Evolutionary conservation across 2,113 vertebrate genomes (phyloP).

Genomic region (Pandion haliaetus): DNA sequence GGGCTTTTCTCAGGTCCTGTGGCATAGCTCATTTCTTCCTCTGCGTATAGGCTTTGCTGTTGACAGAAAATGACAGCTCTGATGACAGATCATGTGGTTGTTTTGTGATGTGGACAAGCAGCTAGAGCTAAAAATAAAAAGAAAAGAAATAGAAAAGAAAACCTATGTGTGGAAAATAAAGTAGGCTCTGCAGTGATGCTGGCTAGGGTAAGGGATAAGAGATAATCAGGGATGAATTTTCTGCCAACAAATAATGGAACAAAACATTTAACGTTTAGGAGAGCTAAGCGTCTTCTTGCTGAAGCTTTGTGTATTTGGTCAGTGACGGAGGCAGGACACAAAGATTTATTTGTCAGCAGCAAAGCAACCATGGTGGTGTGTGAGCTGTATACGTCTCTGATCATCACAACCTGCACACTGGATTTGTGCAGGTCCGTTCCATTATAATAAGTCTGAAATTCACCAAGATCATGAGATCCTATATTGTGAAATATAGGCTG

Average conservation of each 20-base stretch:
- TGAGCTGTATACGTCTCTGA: not conserved
- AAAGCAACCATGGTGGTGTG: not conserved
- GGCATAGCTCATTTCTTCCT: not conserved
- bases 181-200: not conserved
- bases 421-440: not conserved
- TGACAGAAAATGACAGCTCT: conserved; percentile 46
- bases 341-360: not conserved
- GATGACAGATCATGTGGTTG: conserved; percentile 25
- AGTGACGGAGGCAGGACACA: not conserved
- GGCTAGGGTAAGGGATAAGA: not conserved
- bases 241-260: not conserved
- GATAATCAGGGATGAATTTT: not conserved
- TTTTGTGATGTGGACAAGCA: conserved; percentile 47
- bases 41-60: not conserved
- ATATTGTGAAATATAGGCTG: not conserved
- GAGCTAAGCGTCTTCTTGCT: not conserved
- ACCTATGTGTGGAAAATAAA: not conserved
- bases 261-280: not conserved
- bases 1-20: conserved; percentile 43
- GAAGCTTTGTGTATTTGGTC: not conserved
- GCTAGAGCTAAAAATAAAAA: conserved; percentile 40
- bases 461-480: not conserved
- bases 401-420: not conserved
- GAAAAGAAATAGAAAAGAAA: conserved; percentile 14
- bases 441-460: not conserved